Evolutionary conservation across 2,888 invertebrate species (phyloP), one percentile per base, ranked within the genome.

Genomic region (Cetonia aurata): DNA sequence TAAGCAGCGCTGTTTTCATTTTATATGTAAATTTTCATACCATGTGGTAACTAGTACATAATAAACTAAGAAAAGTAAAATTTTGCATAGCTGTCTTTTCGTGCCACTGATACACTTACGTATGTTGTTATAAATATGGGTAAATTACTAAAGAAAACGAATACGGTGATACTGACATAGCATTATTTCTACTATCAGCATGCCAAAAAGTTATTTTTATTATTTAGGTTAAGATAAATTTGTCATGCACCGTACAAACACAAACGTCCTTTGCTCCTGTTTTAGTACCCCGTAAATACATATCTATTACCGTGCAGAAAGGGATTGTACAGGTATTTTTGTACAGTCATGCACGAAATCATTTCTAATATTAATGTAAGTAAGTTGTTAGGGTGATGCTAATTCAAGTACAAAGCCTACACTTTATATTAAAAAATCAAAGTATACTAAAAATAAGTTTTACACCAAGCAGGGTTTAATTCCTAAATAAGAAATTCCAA

Each of bases 161-260:
- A 13, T 37, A 12, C 37, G 37, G 50, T 50, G 52, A 65, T 17
- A 37, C 31, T 9, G 37, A 37, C 12, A 17, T 50, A 57, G 42
- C 57, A 50, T 65, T 62, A 50, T 15, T 25, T 33, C 9, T 53
- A 19, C 9, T 59, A n/a, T 12, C 19, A 15, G 37, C 37, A 37
- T 37, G 46, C 50, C 10, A 3, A 17, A 3, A 12, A 56, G 37
- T 48, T 65, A 65, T 65, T 65, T 65, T 17, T 65, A 65, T 19
- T 50, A 65, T 50, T 65, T 65, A 65, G 52, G 62, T 65, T 65
- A 65, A 50, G 62, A 65, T 50, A 65, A 65, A 65, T 65, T 50
- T 50, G 62, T 37, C 62, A 37, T 65, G 62, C 62, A 65, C 41
- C 44, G 15, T 12, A 19, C 52, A 25, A 60, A 46, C 10, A 19